phyloP scores from a whole-genome alignment of 2,888 invertebrate genomes.

The Drosophila koepferae region DNA sequence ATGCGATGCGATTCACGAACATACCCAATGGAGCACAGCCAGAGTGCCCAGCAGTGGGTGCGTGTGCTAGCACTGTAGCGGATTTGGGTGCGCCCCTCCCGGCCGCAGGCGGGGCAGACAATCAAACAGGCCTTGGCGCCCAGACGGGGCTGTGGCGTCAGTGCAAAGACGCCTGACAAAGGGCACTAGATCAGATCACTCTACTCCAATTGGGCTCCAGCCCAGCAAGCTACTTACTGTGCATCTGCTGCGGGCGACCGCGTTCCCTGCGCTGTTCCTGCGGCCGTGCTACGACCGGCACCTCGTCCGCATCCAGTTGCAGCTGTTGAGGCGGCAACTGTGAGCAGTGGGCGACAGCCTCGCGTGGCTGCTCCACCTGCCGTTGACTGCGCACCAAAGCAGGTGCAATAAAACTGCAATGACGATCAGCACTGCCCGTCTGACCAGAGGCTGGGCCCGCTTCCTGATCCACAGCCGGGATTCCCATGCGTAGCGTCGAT shows the following conservation, averaged over 20 bases:
- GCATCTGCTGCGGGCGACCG: constrained; percentile 25
- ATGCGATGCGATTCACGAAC: not conserved
- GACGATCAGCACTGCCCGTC: constrained; percentile 5
- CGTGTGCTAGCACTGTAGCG: constrained; percentile 18
- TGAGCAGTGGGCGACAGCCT: not conserved
- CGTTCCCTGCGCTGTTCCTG: not conserved
- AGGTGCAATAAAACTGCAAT: constrained; percentile 11
- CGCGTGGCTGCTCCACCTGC: constrained; percentile 1
- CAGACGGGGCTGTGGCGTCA: constrained; percentile 41
- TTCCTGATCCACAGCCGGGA: too few relatives aligned
- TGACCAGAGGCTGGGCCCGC: not conserved
- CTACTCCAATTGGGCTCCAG: not conserved
- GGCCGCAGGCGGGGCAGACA: constrained; percentile 59
- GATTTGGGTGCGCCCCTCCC: constrained; percentile 36
- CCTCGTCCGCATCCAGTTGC: not conserved
- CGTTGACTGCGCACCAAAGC: constrained; percentile 14
- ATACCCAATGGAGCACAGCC: constrained; percentile 57
- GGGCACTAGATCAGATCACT: not conserved
- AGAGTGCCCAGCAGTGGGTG: constrained; percentile 49
- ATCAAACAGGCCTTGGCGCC: constrained; percentile 27
- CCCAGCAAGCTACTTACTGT: constrained; percentile 34
- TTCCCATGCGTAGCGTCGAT: not conserved
- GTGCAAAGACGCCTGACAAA: constrained; percentile 39
- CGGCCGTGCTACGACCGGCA: not conserved
- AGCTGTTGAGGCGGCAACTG: not conserved